These are phyloP conservation scores for Temnothorax curvispinosus DNA, from an alignment of 1,140 invertebrate genomes.

Conservation along the genomic window DNA sequence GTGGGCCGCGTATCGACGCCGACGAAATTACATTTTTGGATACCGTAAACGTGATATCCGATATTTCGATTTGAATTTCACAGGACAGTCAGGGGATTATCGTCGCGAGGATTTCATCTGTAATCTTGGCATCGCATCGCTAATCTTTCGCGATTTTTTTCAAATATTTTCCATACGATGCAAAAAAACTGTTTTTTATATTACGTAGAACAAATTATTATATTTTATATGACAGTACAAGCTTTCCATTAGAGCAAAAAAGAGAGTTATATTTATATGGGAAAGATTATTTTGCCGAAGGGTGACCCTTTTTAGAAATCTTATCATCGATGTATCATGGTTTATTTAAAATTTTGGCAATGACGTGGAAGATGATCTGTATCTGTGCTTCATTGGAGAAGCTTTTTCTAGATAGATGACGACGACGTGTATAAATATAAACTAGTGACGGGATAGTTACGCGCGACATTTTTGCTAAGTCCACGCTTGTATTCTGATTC, in stretches of 20 bases:
- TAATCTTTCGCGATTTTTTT: not conserved
- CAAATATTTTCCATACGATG: not conserved
- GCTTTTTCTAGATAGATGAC: slow-evolving; percentile 53
- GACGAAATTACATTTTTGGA: slow-evolving; percentile 42
- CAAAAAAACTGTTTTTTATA: not conserved
- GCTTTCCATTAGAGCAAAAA: not conserved
- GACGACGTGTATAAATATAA: slow-evolving; percentile 62
- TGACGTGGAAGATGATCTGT: slow-evolving; percentile 33
- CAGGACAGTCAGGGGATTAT: not conserved
- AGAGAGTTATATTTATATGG: not conserved
- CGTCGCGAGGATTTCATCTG: too few relatives aligned
- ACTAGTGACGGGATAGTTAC: not conserved
- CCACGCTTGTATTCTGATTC: slow-evolving; percentile 6
- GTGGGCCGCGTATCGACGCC: not conserved
- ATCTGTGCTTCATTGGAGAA: slow-evolving; percentile 19
- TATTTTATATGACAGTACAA: not conserved
- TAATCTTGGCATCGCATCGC: not conserved
- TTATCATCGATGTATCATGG: slow-evolving; percentile 1
- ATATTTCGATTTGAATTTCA: slow-evolving; percentile 22
- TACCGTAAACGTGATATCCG: not conserved
- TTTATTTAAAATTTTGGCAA: slow-evolving; percentile 33
- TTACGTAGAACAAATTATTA: not conserved
- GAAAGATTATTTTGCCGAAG: not conserved
- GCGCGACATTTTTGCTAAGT: slow-evolving; percentile 40
- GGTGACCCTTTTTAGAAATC: not conserved